Percentiles rank a stretch among this genome's conserved stretches.
phyloP scores from a whole-genome alignment of 2,888 invertebrate genomes.

The Synanthedon formicaeformis region DNA sequence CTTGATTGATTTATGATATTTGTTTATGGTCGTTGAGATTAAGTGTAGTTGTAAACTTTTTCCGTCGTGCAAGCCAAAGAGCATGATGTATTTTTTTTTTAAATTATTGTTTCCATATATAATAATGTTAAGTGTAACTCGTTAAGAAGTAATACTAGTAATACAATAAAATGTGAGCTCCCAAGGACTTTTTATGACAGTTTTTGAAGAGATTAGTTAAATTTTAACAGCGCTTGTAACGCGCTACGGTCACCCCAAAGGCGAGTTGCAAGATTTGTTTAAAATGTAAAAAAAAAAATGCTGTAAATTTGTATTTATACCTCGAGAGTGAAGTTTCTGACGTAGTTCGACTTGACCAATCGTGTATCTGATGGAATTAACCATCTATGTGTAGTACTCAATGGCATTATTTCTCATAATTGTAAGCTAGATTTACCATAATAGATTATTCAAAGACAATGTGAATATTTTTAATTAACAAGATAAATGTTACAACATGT shows the following conservation, averaged over 20 bases:
- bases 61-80: constrained; percentile 70
- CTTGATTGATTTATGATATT: constrained; percentile 48
- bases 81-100: constrained; percentile 59
- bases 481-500: constrained; percentile 74
- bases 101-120: constrained; percentile 55
- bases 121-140: constrained; percentile 53
- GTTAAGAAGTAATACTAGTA: constrained; percentile 43
- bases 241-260: too few relatives aligned
- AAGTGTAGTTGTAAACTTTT: constrained; percentile 36
- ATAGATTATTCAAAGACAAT: constrained; percentile 75
- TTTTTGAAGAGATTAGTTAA: constrained; percentile 46
- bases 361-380: constrained; percentile 43
- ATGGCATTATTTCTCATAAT: constrained; percentile 68
- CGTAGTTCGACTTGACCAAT: constrained; percentile 66
- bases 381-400: constrained; percentile 52
- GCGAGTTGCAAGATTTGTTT: constrained; percentile 31
- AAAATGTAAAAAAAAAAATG: constrained; percentile 56
- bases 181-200: constrained; percentile 47
- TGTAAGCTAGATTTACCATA: constrained; percentile 70
- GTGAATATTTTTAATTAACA: constrained; percentile 76
- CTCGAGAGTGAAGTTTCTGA: constrained; percentile 48
- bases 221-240: too few relatives aligned
- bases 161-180: neutral
- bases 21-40: constrained; percentile 38
- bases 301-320: constrained; percentile 68